phyloP scores from a whole-genome alignment of 2,888 invertebrate genomes.

The Torymus aiolomorphi region DNA sequence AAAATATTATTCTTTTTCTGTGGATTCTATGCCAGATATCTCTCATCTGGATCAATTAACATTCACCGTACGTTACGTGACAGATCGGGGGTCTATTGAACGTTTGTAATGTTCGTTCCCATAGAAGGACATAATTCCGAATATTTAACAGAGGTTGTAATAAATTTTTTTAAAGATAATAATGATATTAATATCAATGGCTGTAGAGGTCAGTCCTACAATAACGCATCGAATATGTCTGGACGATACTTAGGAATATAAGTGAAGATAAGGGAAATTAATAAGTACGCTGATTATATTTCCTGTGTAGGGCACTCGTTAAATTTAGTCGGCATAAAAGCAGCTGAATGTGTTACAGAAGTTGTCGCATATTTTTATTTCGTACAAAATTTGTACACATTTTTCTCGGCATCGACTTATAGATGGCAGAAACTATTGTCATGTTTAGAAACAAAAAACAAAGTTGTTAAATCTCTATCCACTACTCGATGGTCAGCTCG shows the following conservation, averaged over 20 bases:
- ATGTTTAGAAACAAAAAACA: not conserved
- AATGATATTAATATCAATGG: not conserved
- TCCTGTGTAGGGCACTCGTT: not conserved
- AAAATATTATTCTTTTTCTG: not conserved
- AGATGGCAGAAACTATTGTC: constrained; percentile 4
- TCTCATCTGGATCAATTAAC: no score
- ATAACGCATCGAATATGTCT: constrained; percentile 2
- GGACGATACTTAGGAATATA: no score
- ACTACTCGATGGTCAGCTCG: not conserved
- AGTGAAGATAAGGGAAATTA: no score
- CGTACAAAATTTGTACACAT: not conserved
- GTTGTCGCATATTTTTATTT: not conserved
- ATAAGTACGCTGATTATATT: not conserved
- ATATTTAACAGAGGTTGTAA: not conserved
- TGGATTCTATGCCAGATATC: no score
- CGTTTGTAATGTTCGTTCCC: not conserved
- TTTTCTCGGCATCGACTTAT: not conserved
- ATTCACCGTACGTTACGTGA: no score
- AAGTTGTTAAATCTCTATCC: constrained; percentile 1
- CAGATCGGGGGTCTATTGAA: not conserved
- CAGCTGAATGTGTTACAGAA: not conserved
- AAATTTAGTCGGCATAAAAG: constrained; percentile 3
- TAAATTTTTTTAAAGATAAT: not conserved
- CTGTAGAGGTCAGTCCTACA: constrained; percentile 4
- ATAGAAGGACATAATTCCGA: constrained; percentile 4